Base-by-base conservation (phyloP, 92 coral and sea anemone genomes). In the Actinostola sp. region DNA sequence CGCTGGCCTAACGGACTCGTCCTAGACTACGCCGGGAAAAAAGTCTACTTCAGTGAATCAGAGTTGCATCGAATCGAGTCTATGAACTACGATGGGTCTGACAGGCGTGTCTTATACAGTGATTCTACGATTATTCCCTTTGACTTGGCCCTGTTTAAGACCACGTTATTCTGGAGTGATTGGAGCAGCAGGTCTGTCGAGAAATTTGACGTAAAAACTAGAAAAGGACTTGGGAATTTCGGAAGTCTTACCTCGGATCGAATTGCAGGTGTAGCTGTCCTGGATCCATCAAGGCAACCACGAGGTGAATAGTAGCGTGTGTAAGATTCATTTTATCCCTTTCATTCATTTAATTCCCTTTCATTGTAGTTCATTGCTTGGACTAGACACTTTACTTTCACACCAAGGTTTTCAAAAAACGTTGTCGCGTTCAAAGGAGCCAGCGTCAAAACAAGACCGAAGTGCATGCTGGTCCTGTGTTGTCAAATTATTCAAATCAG, bases 41-140 rank as follows among this genome's bases (percentile, higher is more conserved):
- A 60, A 35, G 46, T 92, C 62, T 92, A 85, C 69, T 84, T 91
- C 92, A 62, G 86, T 73, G 98, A 94, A 38, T 67, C 90, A 19
- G 24, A 0, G 10, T 66, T 38, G 9, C 88, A 82, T 55, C 67
- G 61, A 7, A 59, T 94, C 15, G 80, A 75, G 33, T 73, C 82
- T 7, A 48, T 83, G 13, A 65, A 82, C 41, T 92, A 84, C 32
- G 66, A 88, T 61, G 97, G 97, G 1, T 61, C 75, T 12, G 58
- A 72, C 33, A 66, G 76, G 29, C 74, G 35, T 1, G 19, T 28
- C 5, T 54, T 94, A 24, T 53, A 43, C 1, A 21, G 59, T 24
- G 45, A 65, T 31, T 23, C 61, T 17, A 32, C 63, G 20, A 61
- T 79, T 29, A 67, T 51, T 29, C 80, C 96, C 7, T 88, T 68